phyloP scores from a whole-genome alignment of 2,113 vertebrate species.

The Corapipo altera region DNA sequence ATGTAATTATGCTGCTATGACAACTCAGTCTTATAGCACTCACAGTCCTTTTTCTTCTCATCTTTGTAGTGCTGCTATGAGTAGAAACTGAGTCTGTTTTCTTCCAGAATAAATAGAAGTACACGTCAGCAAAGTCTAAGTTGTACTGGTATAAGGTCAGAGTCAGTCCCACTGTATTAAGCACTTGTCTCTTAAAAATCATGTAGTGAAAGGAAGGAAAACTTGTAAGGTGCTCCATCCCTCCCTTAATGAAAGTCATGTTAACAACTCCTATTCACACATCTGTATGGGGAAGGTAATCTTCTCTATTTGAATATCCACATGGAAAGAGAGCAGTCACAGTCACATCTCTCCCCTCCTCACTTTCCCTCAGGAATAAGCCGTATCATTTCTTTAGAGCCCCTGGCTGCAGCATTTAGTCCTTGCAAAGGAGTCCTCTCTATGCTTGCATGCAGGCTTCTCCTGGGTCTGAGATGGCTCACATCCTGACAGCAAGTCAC shows the following conservation, averaged over 20 bases:
- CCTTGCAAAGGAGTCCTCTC: neutral
- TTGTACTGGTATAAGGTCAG: neutral
- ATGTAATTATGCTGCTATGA: constrained; percentile 63
- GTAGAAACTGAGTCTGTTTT: neutral
- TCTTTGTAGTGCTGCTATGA: neutral
- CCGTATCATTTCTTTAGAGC: neutral
- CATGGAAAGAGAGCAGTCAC: neutral
- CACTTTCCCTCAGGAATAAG: neutral
- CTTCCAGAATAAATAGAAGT: neutral
- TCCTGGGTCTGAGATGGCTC: neutral
- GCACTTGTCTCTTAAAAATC: neutral
- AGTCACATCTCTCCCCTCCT: neutral
- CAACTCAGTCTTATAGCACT: constrained; percentile 41
- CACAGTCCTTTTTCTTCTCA: neutral
- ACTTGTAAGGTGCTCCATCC: neutral
- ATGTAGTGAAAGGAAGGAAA: neutral
- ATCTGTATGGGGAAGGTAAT: neutral
- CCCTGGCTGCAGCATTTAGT: fast-evolving
- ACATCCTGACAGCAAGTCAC: fast-evolving
- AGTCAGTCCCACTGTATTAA: neutral
- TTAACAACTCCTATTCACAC: neutral
- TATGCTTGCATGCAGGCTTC: neutral
- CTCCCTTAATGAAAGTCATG: neutral
- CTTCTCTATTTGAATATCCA: neutral
- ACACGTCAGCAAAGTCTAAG: neutral